Evolutionary conservation across 2,797 vertebrate genomes (phyloP), one percentile per base, ranked within the genome.

Genomic region (Danio jaintianensis): DNA sequence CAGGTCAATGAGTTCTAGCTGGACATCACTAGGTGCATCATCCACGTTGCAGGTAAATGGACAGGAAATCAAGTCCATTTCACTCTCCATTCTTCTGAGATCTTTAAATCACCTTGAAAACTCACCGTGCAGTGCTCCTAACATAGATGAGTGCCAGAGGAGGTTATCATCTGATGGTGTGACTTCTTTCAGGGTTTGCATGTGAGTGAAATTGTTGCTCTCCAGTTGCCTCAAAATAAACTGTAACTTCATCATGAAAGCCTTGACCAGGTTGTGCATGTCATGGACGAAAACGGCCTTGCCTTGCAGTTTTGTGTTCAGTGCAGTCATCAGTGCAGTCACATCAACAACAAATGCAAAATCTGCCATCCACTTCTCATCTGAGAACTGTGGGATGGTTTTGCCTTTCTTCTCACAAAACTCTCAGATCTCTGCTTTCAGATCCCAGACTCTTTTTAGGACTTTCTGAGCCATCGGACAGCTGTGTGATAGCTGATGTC

Each of bases 1-100:
- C 84, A 89, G 79, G 48, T 88, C 87, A 79, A 80, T 84, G 40
- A 86, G 73, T 64, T 88, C 64, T 1, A 86, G 22, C 66, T 87
- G 81, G 15, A 85, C 64, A 45, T 84, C 81, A 74, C 42, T 73
- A 22, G 61, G 62, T 68, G 79, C 69, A 83, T 84, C 80, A 38
- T 85, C 72, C 75, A 83, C 83, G 85, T 50, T 82, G 72, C 8
- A 85, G 4, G 63, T 84, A 29, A 86, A 84, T 52, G 79, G 68
- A 69, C 82, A 86, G 50, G 63, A 89, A 72, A 85, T 29, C 67
- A 89, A 36, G 62, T 67, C 70, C 79, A 85, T 83, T 64, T 85
- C 63, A 80, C 1, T 52, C 38, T 84, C 81, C 38, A 50, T 3
- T 61, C 6, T 73, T 80, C 59, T 85, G 48, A 88, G 76, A 42